Conservation (phyloP, 2,888 invertebrate genomes). For the Diaphora mendica region DNA sequence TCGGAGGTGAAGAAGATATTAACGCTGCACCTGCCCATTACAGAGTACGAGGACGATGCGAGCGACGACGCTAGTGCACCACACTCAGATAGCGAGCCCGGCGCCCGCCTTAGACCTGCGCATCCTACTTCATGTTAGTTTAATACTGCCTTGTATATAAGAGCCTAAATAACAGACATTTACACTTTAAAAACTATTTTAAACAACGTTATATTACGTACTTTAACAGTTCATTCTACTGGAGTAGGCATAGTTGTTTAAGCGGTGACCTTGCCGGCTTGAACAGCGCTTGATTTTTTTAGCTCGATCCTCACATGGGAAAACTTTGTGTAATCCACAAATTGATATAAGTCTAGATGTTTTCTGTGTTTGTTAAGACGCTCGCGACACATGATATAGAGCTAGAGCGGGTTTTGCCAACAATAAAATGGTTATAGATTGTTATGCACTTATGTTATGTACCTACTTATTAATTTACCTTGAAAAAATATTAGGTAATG, state of each 20-base stretch:
- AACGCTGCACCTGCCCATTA: conserved; percentile 96
- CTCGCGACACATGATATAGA: not conserved
- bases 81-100: conserved; percentile 83
- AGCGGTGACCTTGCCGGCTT: no score
- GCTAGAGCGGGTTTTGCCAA: no score
- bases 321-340: no score
- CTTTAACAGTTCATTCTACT: not conserved
- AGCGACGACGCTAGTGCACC: conserved; percentile 87
- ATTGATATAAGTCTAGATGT: not conserved
- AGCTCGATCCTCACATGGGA: no score
- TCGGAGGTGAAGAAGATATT: conserved; percentile 97
- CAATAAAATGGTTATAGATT: no score
- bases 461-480: no score
- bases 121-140: conserved; percentile 77
- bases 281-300: no score
- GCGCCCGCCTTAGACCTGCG: conserved; percentile 71
- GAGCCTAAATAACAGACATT: not conserved
- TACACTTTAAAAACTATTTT: not conserved
- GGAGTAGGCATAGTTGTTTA: no score
- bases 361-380: not conserved
- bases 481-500: no score
- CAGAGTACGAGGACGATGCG: conserved; percentile 96
- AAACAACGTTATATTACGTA: not conserved
- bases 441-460: no score
- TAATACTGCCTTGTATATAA: not conserved